A percentile compares a stretch with the other conserved stretches of the same genome.
These are phyloP conservation scores for Limosa lapponica DNA, from an alignment of 2,797 vertebrate genomes.

Conservation along the genomic window DNA sequence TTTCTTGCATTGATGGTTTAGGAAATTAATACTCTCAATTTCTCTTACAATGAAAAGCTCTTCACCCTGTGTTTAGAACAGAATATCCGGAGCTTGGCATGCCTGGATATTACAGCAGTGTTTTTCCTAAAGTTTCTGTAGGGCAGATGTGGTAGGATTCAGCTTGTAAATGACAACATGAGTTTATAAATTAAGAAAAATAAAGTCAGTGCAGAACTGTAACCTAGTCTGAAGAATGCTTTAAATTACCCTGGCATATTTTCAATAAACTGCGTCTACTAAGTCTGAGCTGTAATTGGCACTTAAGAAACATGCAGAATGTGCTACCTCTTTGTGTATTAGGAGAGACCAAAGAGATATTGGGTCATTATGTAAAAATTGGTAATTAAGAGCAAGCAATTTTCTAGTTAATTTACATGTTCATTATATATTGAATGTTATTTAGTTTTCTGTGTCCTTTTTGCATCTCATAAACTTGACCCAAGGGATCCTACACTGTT, in stretches of 20 bases:
- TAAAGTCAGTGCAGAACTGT: background rate
- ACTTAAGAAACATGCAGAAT: constrained; percentile 57
- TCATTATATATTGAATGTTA: constrained; percentile 70
- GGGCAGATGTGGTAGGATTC: background rate
- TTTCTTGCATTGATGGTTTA: background rate
- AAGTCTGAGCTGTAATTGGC: constrained; percentile 60
- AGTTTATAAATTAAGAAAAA: background rate
- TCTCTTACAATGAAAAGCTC: background rate
- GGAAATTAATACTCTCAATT: background rate
- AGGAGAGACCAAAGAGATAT: constrained; percentile 55
- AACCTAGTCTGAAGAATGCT: background rate
- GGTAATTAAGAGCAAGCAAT: constrained; percentile 66
- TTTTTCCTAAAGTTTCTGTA: background rate
- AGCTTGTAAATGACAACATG: background rate
- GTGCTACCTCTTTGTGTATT: constrained; percentile 37
- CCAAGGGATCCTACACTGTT: constrained; percentile 55
- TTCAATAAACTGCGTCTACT: background rate
- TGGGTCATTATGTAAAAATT: constrained; percentile 71
- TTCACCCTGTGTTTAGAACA: background rate
- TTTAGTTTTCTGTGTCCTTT: constrained; percentile 61
- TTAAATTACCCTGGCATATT: background rate
- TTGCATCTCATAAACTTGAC: constrained; percentile 64
- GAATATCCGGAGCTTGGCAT: background rate
- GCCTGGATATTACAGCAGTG: background rate
- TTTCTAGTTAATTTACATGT: constrained; percentile 70